phyloP scores from a whole-genome alignment of 2,888 invertebrate species.

The Hemaris fuciformis region DNA sequence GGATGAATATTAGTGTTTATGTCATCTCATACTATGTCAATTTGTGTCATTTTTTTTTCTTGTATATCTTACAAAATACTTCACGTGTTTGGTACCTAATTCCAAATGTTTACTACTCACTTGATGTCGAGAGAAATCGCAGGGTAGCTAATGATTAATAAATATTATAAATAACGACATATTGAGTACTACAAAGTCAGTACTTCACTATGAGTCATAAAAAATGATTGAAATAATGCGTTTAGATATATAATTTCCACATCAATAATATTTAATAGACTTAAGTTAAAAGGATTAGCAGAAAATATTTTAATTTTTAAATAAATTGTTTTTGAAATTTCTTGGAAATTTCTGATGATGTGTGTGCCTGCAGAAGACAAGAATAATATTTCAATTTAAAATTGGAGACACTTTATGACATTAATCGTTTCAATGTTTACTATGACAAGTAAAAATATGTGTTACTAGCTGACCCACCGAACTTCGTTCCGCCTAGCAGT shows the following conservation, averaged over 20 bases:
- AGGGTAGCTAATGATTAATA: slow-evolving; percentile 50
- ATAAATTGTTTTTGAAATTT: background rate
- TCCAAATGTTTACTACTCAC: slow-evolving; percentile 16
- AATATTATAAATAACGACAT: background rate
- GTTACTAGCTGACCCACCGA: too few species aligned
- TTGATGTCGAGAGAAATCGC: slow-evolving; percentile 51
- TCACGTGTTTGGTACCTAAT: background rate
- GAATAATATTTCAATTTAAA: background rate
- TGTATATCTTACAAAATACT: background rate
- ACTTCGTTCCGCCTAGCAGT: too few species aligned
- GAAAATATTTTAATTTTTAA: background rate
- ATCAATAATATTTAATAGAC: too few species aligned
- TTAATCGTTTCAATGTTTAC: background rate
- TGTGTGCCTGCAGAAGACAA: background rate
- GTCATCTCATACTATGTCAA: slow-evolving; percentile 65
- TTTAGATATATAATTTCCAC: background rate
- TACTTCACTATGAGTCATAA: background rate
- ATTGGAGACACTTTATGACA: background rate
- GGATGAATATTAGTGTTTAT: slow-evolving; percentile 49
- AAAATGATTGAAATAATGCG: too few species aligned
- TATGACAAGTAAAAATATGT: background rate
- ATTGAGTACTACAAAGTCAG: background rate
- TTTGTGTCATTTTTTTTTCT: slow-evolving; percentile 39
- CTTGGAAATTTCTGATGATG: background rate
- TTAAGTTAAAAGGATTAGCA: background rate